Evolutionary conservation across 2,113 vertebrate genomes (phyloP), one percentile per base, ranked within the genome.

Genomic region (Desmodus rotundus): DNA sequence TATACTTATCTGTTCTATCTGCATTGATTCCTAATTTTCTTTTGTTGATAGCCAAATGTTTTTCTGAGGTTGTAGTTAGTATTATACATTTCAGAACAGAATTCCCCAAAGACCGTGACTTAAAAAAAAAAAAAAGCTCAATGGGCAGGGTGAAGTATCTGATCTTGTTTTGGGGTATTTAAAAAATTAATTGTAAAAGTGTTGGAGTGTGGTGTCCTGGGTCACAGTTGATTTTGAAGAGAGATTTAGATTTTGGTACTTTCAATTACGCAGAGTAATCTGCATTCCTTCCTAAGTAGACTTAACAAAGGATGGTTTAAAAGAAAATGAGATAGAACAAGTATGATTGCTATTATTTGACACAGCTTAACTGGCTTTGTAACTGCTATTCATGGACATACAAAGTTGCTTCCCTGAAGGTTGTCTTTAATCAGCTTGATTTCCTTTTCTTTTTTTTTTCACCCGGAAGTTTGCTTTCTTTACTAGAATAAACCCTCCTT

Each of bases 11-110:
- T 87, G 2, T 58, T 89, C 19, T 87, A 19, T 52, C 33, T 87
- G 24, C 72, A 74, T 3, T 52, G 33, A 67, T 72, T 92, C 15
- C 38, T 15, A 47, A 26, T 45, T 82, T 78, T 58, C 22, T 92
- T 84, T 85, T 52, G 10, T 70, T 38, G 76, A 81, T 47, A 58
- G 19, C 4, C 22, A 92, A 38, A 45, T 74, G 86, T 65, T 93
- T 83, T 95, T 91, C 56, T 89, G 24, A 78, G 13, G 95, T 93
- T 89, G 10, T 58, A 52, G 36, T 13, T 92, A 92, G 41, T 77
- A 76, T 70, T 87, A 5, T 82, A 54, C 1, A 77, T 86, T 88
- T 93, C n/a, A 67, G 45, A 95, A 73, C 50, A 36, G 19, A 58
- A 38, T 50, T 68, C 76, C 87, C 81, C 28, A 76, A 90, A 90